Evolutionary conservation across 2,113 vertebrate genomes (phyloP).

Genomic region (Ahaetulla prasina): DNA sequence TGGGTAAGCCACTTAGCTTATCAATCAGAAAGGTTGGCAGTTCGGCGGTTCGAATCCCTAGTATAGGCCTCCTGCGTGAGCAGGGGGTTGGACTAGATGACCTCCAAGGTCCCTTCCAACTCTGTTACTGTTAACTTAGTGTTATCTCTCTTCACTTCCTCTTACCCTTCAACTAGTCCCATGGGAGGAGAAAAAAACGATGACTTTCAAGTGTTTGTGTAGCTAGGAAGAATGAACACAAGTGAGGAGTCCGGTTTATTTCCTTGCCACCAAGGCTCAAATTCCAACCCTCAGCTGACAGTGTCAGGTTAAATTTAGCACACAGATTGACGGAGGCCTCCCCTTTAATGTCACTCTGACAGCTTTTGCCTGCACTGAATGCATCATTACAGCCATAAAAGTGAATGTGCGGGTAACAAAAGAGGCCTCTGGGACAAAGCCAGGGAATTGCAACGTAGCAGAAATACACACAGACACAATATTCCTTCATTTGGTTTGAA

Average conservation of each 20-base stretch:
- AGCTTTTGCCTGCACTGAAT: constrained; percentile 45
- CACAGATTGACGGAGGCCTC: constrained; percentile 38
- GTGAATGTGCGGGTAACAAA: constrained; percentile 37
- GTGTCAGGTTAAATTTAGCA: constrained; percentile 59
- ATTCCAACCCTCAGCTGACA: constrained; percentile 36
- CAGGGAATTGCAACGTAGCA: neutral
- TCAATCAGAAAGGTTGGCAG: too few species aligned
- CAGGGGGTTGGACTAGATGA: too few species aligned
- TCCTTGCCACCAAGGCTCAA: constrained; percentile 26
- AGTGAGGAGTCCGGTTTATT: constrained; percentile 11
- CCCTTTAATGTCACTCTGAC: constrained; percentile 42
- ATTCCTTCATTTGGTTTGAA: neutral
- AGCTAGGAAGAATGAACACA: constrained; percentile 20
- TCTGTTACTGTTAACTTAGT: too few species aligned
- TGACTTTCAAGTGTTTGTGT: neutral
- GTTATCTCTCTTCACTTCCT: neutral
- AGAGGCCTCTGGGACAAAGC: constrained; percentile 24
- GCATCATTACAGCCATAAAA: constrained; percentile 33
- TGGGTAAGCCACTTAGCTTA: too few species aligned
- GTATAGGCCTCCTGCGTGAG: too few species aligned
- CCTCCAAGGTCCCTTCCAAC: too few species aligned
- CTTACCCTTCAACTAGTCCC: neutral
- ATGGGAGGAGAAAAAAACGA: neutral
- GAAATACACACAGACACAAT: neutral
- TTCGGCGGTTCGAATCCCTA: too few species aligned